phyloP scores from a whole-genome alignment of 1,140 invertebrate species.

The Portunus trituberculatus region DNA sequence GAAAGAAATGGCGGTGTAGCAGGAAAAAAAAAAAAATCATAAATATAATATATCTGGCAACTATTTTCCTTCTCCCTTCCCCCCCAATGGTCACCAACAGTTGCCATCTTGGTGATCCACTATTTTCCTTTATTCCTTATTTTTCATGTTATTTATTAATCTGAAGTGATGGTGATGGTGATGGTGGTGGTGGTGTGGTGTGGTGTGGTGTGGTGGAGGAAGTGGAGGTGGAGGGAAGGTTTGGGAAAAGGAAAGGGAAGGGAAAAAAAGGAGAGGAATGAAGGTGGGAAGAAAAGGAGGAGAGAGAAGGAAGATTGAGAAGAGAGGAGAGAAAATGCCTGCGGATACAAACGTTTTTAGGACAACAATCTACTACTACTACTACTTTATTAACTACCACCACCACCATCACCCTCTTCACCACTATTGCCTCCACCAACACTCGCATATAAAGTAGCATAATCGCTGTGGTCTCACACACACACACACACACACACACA shows the following conservation, averaged over 20 bases:
- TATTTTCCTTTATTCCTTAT: neutral
- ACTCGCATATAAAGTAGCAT: neutral
- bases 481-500: conserved; percentile 38
- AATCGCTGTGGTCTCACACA: neutral
- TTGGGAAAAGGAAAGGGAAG: too few species aligned
- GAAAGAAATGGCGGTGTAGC: neutral
- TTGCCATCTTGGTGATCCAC: neutral
- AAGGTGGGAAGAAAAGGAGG: too few species aligned
- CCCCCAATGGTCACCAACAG: neutral
- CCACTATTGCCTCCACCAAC: neutral
- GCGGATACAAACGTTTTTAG: neutral
- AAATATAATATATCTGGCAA: neutral
- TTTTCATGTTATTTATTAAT: neutral
- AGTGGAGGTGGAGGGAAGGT: too few species aligned
- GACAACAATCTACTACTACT: neutral
- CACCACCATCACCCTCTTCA: neutral
- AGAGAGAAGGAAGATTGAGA: too few species aligned
- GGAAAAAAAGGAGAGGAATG: too few species aligned
- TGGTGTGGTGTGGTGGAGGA: neutral
- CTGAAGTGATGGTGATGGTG: neutral
- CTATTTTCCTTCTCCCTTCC: neutral
- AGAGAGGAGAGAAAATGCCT: neutral
- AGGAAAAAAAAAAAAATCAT: neutral
- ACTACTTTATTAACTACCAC: neutral
- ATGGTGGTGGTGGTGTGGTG: neutral